These are phyloP conservation scores for Epizoanthus rinbou DNA, from an alignment of 92 coral and sea anemone species.

Conservation along the genomic window DNA sequence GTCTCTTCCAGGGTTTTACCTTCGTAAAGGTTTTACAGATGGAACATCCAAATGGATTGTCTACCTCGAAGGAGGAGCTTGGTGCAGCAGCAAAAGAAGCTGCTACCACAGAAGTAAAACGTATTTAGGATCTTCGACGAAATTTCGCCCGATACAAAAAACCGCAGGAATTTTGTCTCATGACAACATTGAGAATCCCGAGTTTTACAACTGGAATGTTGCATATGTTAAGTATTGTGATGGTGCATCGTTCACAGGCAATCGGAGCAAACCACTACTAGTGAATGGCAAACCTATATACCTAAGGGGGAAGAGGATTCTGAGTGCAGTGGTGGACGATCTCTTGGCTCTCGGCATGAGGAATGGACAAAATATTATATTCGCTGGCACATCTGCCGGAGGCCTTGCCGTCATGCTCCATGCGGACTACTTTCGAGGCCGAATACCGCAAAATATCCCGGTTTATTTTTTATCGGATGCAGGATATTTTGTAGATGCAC, in stretches of 20 bases:
- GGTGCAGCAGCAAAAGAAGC: slow-evolving; percentile 79
- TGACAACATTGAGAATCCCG: slow-evolving; percentile 55
- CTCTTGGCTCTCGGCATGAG: slow-evolving; percentile 60
- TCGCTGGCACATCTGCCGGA: slow-evolving; percentile 97
- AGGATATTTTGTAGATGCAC: slow-evolving; percentile 80
- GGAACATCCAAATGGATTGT: slow-evolving; percentile 83
- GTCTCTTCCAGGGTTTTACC: slow-evolving; percentile 78
- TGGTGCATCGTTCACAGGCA: slow-evolving; percentile 94
- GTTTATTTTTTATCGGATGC: slow-evolving; percentile 82
- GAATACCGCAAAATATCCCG: slow-evolving; percentile 57
- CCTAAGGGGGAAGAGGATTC: slow-evolving; percentile 86
- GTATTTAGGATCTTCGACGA: slow-evolving; percentile 71
- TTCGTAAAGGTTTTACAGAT: slow-evolving; percentile 61
- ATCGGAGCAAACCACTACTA: slow-evolving; percentile 74
- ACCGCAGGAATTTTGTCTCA: slow-evolving; percentile 79
- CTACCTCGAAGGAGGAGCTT: slow-evolving; percentile 92
- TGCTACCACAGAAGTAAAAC: slow-evolving; percentile 77
- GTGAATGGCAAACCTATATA: slow-evolving; percentile 66
- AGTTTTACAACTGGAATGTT: slow-evolving; percentile 92
- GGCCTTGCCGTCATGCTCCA: slow-evolving; percentile 90
- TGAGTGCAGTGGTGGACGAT: slow-evolving; percentile 76
- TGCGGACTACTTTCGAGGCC: slow-evolving; percentile 80
- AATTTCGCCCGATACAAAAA: slow-evolving; percentile 44
- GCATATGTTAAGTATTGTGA: slow-evolving; percentile 94
- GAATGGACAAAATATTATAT: slow-evolving; percentile 63